Conservation (phyloP, 2,888 invertebrate species). For the Drosophila paracracens region DNA sequence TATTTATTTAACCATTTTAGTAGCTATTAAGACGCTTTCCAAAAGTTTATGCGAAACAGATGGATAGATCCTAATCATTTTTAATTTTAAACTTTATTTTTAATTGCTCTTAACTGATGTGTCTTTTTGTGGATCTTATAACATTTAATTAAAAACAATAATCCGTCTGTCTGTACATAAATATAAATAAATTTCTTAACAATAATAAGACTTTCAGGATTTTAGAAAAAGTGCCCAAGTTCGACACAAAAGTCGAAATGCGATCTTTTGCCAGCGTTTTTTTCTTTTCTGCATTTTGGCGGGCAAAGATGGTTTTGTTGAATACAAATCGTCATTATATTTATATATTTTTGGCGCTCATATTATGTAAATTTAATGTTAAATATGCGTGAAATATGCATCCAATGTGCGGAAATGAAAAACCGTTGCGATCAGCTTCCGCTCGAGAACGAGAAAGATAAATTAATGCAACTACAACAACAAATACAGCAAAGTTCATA, state of each 20-base stretch:
- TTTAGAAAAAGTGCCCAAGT: too few relatives aligned
- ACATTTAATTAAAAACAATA: not conserved
- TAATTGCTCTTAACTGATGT: too few relatives aligned
- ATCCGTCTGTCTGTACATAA: not conserved
- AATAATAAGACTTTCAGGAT: too few relatives aligned
- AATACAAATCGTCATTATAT: slow-evolving; percentile 20
- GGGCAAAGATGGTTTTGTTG: slow-evolving; percentile 40
- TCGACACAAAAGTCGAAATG: too few relatives aligned
- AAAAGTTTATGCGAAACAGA: not conserved
- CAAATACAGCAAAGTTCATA: slow-evolving; percentile 64
- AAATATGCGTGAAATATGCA: slow-evolving; percentile 19
- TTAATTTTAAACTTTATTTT: not conserved
- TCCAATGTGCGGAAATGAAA: slow-evolving; percentile 58
- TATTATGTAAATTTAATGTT: slow-evolving; percentile 63
- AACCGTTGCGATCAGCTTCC: slow-evolving; percentile 69
- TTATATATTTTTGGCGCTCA: slow-evolving; percentile 60
- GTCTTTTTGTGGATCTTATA: not conserved
- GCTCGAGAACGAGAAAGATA: slow-evolving; percentile 52
- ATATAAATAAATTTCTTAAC: too few relatives aligned
- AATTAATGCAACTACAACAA: slow-evolving; percentile 26
- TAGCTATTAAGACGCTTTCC: not conserved
- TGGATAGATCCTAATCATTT: not conserved
- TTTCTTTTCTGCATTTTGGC: slow-evolving; percentile 49
- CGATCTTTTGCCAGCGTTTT: not conserved
- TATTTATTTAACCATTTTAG: not conserved